Percentiles rank a stretch among this genome's conserved stretches.
Conservation (phyloP, 2,797 vertebrate genomes). For the Chaenodraco wilsoni region DNA sequence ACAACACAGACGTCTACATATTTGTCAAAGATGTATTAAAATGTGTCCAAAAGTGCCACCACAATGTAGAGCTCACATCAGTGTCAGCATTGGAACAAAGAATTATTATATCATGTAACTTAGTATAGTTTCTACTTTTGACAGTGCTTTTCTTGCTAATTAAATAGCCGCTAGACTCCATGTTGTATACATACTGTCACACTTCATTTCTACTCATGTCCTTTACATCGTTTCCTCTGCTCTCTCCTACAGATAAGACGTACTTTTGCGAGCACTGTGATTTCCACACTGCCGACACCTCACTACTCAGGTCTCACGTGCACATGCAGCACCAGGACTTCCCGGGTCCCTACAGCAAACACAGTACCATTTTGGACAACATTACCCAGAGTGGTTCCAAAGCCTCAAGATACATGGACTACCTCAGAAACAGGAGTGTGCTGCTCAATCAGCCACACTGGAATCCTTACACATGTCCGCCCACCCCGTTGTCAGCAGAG, state of each 20-base stretch:
- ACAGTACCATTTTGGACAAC: slow-evolving; percentile 56
- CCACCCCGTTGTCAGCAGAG: slow-evolving; percentile 62
- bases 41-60: not conserved
- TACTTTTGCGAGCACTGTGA: slow-evolving; percentile 85
- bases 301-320: slow-evolving; percentile 79
- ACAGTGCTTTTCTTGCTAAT: not conserved
- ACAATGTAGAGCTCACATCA: not conserved
- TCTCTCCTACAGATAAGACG: slow-evolving; percentile 84
- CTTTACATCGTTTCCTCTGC: slow-evolving; percentile 16
- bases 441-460: slow-evolving; percentile 79
- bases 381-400: slow-evolving; percentile 71
- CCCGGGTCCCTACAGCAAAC: slow-evolving; percentile 61
- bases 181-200: not conserved
- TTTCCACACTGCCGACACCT: slow-evolving; percentile 82
- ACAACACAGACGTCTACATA: not conserved
- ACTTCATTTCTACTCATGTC: not conserved
- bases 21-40: not conserved
- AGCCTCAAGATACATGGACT: slow-evolving; percentile 81
- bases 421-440: slow-evolving; percentile 79
- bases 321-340: slow-evolving; percentile 73
- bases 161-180: not conserved
- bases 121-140: too few relatives aligned
- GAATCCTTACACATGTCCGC: slow-evolving; percentile 71
- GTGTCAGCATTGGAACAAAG: not conserved
- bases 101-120: not conserved